These are phyloP conservation scores for Boulengeromyrus knoepffleri DNA, from an alignment of 2,113 vertebrate genomes.

Conservation along the genomic window DNA sequence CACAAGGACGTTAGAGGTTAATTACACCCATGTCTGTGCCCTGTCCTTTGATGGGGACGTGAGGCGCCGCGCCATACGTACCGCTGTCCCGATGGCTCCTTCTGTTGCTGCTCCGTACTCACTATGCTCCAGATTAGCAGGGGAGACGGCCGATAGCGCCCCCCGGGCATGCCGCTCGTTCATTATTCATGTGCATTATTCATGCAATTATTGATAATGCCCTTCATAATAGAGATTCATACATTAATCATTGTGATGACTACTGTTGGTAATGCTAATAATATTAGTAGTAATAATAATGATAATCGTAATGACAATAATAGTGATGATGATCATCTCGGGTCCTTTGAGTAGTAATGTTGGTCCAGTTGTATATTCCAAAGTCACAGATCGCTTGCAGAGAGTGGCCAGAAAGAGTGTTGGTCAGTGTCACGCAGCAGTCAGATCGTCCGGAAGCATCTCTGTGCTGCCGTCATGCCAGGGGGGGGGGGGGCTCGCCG, in stretches of 20 bases:
- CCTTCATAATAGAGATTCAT: slow-evolving; percentile 79
- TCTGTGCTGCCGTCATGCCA: background rate
- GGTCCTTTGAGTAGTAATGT: slow-evolving; percentile 46
- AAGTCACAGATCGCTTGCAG: slow-evolving; percentile 20
- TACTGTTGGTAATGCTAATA: slow-evolving; percentile 66
- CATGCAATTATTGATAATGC: slow-evolving; percentile 83
- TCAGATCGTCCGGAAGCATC: background rate
- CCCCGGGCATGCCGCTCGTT: slow-evolving; percentile 74
- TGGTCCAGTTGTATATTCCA: slow-evolving; percentile 34
- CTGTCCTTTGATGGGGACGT: background rate
- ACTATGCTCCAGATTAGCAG: slow-evolving; percentile 68
- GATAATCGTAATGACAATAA: slow-evolving; percentile 48
- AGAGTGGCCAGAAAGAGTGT: background rate
- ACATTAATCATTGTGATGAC: slow-evolving; percentile 73
- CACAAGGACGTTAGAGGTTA: slow-evolving; percentile 46
- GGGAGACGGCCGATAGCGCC: slow-evolving; percentile 68
- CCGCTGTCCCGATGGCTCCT: slow-evolving; percentile 29
- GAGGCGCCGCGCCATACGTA: slow-evolving; percentile 15
- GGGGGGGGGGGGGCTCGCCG: too few species aligned
- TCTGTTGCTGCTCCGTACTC: slow-evolving; percentile 61
- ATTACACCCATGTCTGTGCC: slow-evolving; percentile 34
- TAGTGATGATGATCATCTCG: slow-evolving; percentile 70
- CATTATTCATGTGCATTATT: slow-evolving; percentile 83
- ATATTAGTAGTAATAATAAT: slow-evolving; percentile 69
- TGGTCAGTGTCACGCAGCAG: background rate